Evolutionary conservation across 2,113 vertebrate genomes (phyloP), one percentile per base, ranked within the genome.

Genomic region (Chionomys nivalis): DNA sequence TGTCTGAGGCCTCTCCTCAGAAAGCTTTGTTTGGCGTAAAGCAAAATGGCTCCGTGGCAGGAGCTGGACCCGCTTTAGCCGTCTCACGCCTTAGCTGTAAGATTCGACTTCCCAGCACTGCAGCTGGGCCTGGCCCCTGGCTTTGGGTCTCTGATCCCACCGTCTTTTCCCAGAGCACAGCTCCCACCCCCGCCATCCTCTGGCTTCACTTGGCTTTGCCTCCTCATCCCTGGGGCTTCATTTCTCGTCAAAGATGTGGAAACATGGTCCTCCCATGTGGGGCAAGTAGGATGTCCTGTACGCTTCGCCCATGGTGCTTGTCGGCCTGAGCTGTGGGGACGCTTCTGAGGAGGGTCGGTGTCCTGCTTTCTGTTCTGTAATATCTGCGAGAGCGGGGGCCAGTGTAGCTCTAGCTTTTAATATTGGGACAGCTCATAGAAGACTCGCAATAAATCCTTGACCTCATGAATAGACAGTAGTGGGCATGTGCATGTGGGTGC

Each of bases 11-110:
- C 19, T 93, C 47, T 73, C 42, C 21, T 93, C 70, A 90, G 63
- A 72, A 85, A 88, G 28, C 75, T 66, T 61, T 28, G 44, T 83
- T 93, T 90, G 79, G 58, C 33, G 49, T 58, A 90, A 93, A 79
- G 75, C 23, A 61, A 65, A 83, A 63, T 47, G 73, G 26, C 44
- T 31, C 49, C 21, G 1, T 79, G n/a, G 28, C 8, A 28, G 68
- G 44, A 49, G 23, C 3, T 36, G 65, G 76, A n/a, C 21, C 31
- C 33, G 23, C 91, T 77, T 47, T 4, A 65, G 33, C 52, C 0
- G 0, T 26, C 31, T 36, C 7, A 7, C 1, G 1, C 11, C 47
- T 49, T 78, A 73, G 47, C 8, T n/a, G 21, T 28, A 36, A 66
- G 42, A 63, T 2, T 8, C 5, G 19, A 44, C n/a, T 7, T 55